Percentiles rank a stretch among this genome's conserved stretches.
phyloP scores from a whole-genome alignment of 2,113 vertebrate genomes.

The Prietella phreatophila region DNA sequence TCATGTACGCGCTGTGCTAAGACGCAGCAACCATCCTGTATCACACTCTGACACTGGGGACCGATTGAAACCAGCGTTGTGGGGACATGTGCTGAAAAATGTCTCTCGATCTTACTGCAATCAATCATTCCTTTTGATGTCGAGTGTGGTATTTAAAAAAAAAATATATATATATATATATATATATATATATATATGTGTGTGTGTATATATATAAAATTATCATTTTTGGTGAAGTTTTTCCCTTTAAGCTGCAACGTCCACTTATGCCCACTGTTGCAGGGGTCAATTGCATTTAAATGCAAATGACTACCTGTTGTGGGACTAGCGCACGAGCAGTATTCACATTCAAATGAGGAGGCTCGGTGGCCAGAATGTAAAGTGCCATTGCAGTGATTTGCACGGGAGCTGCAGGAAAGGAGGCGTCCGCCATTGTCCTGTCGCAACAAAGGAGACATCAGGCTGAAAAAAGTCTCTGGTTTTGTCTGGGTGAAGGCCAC shows the following conservation, averaged over 20 bases:
- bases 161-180: no score
- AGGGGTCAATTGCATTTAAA: slow-evolving; percentile 53
- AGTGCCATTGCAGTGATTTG: slow-evolving; percentile 42
- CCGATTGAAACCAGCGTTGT: background rate
- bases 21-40: background rate
- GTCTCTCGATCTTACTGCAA: background rate
- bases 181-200: no score
- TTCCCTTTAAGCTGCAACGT: slow-evolving; percentile 24
- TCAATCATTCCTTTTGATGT: background rate
- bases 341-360: slow-evolving; percentile 52
- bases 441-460: background rate
- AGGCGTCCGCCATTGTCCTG: slow-evolving; percentile 22
- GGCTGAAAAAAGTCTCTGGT: background rate
- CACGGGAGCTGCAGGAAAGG: slow-evolving; percentile 15
- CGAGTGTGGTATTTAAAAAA: background rate
- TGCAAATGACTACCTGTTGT: slow-evolving; percentile 55
- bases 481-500: background rate
- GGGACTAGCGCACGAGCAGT: slow-evolving; percentile 42
- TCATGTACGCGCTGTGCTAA: background rate
- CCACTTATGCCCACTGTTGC: slow-evolving; percentile 37
- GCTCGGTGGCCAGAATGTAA: slow-evolving; percentile 35
- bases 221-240: background rate
- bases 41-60: background rate
- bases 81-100: background rate
- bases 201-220: no score